Percentiles rank a stretch among this genome's conserved stretches.
Conservation (phyloP, 1,140 invertebrate species). For the Diachasma alloeum region DNA sequence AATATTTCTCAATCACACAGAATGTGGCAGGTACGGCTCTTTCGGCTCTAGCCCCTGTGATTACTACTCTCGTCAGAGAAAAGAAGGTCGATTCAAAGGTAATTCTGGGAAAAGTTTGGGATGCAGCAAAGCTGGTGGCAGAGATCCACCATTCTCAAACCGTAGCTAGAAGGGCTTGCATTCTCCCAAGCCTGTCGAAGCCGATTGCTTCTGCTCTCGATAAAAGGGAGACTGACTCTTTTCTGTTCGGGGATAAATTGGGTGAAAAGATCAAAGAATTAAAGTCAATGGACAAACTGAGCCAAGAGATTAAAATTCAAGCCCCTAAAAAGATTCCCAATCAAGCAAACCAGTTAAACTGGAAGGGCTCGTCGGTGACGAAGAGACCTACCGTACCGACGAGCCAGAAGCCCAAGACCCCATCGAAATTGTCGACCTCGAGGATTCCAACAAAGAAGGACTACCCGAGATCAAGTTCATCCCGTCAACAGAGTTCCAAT, state of each 20-base stretch:
- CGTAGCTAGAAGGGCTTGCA: conserved; percentile 6
- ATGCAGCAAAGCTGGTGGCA: background rate
- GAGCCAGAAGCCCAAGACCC: background rate
- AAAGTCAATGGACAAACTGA: background rate
- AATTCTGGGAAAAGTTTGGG: conserved; percentile 14
- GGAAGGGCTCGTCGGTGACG: conserved; percentile 2
- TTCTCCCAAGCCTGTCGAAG: too few species aligned
- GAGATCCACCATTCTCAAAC: conserved; percentile 12
- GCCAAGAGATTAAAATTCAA: conserved; percentile 2
- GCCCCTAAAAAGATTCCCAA: background rate
- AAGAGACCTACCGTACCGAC: conserved; percentile 4
- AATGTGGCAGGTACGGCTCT: conserved; percentile 14
- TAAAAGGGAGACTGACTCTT: background rate
- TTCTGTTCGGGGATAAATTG: too few species aligned
- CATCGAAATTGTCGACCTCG: background rate
- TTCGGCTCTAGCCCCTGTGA: background rate
- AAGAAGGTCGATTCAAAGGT: background rate
- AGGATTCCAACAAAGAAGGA: background rate
- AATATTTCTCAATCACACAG: conserved; percentile 11
- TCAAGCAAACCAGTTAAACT: background rate
- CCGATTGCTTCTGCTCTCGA: background rate
- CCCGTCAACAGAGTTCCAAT: too few species aligned
- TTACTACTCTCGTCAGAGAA: background rate
- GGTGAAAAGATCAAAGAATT: too few species aligned
- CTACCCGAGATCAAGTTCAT: background rate